Percentiles rank a stretch among this genome's conserved stretches.
These are phyloP conservation scores for Trimorus sp. DNA, from an alignment of 2,888 invertebrate genomes.

Conservation along the genomic window DNA sequence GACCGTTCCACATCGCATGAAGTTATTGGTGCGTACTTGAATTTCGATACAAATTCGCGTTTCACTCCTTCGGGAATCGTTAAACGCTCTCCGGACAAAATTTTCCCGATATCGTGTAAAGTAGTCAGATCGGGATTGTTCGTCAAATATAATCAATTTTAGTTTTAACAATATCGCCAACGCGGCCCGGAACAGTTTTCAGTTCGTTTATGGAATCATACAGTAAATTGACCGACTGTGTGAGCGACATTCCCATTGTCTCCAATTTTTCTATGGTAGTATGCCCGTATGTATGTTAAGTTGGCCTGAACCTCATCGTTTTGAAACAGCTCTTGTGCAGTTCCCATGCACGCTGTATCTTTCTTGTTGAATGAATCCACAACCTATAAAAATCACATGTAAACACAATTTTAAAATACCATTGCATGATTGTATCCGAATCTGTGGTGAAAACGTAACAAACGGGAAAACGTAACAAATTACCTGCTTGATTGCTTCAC, in stretches of 20 bases:
- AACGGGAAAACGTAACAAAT: not conserved
- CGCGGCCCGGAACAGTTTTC: slow-evolving; percentile 7
- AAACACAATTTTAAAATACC: not conserved
- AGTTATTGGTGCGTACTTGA: slow-evolving; percentile 13
- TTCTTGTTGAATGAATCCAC: slow-evolving; percentile 13
- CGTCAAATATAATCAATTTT: slow-evolving; percentile 15
- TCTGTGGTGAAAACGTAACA: not conserved
- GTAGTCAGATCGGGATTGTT: slow-evolving; percentile 19
- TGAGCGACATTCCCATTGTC: slow-evolving; percentile 9
- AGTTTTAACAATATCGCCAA: slow-evolving; percentile 2
- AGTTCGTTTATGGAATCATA: not conserved
- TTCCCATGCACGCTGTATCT: slow-evolving; percentile 11
- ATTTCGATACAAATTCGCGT: not conserved
- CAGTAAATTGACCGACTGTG: not conserved
- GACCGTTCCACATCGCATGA: not conserved
- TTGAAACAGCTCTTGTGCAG: slow-evolving; percentile 5
- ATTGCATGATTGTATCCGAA: not conserved
- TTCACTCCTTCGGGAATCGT: slow-evolving; percentile 1
- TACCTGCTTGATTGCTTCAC: slow-evolving; percentile 24
- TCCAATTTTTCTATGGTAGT: slow-evolving; percentile 15
- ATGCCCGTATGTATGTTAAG: slow-evolving; percentile 16
- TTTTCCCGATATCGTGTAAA: not conserved
- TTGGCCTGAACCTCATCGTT: not conserved
- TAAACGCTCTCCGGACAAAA: not conserved
- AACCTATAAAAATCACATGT: slow-evolving; percentile 13